Evolutionary conservation across 1,140 invertebrate species (phyloP).

Genomic region (Platyscapa corneri): DNA sequence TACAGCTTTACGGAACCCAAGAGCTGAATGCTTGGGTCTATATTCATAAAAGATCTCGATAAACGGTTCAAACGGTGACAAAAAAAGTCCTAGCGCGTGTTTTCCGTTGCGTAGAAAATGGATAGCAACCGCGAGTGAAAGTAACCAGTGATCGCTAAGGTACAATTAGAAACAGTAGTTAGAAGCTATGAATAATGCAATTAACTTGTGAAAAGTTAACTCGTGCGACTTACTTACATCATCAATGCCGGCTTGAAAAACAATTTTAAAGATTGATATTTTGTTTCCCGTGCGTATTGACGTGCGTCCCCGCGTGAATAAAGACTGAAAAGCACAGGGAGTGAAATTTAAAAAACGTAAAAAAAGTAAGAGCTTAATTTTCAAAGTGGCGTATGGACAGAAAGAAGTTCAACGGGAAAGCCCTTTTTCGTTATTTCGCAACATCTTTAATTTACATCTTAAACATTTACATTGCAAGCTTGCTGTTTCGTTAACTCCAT

Average conservation of each 20-base stretch:
- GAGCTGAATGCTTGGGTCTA: neutral
- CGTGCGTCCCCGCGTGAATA: too few species aligned
- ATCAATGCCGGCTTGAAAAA: neutral
- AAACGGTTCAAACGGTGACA: neutral
- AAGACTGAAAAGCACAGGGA: too few species aligned
- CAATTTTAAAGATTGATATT: neutral
- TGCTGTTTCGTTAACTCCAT: too few species aligned
- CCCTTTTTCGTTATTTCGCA: too few species aligned
- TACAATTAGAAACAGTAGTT: neutral
- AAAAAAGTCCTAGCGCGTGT: neutral
- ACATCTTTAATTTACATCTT: too few species aligned
- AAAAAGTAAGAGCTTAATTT: too few species aligned
- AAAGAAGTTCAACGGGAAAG: too few species aligned
- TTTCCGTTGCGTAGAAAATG: neutral
- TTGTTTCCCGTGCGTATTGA: neutral
- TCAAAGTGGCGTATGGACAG: too few species aligned
- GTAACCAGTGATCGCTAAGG: neutral
- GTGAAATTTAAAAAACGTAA: too few species aligned
- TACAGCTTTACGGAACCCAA: neutral
- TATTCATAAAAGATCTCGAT: neutral
- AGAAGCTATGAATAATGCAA: constrained; percentile 24
- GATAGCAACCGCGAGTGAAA: neutral
- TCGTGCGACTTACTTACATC: constrained; percentile 2
- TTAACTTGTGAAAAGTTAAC: neutral
- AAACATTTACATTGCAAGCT: too few species aligned